Percentiles rank a stretch among this genome's conserved stretches.
phyloP scores from a whole-genome alignment of 2,797 vertebrate species.

The Aerospiza tachiro region DNA sequence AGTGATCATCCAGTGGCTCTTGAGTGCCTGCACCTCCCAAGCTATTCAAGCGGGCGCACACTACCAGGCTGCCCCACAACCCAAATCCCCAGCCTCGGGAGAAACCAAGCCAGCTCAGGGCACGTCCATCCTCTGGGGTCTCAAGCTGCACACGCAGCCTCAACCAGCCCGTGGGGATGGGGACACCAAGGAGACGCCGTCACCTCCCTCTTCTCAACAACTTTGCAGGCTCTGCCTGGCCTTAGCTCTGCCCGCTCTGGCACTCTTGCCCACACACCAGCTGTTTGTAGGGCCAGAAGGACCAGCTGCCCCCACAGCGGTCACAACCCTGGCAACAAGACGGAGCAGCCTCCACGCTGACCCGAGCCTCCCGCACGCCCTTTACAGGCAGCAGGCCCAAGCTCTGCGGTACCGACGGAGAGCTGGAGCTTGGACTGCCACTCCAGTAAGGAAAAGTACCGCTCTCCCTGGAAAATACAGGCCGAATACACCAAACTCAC shows the following conservation, averaged over 20 bases:
- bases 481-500: neutral
- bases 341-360: fast-evolving
- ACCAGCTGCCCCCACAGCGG: neutral
- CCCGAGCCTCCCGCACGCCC: neutral
- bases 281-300: neutral
- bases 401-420: neutral
- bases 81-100: neutral
- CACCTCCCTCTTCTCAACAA: neutral
- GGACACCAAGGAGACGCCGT: neutral
- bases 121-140: neutral
- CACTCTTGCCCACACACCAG: neutral
- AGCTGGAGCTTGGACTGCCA: neutral
- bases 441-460: neutral
- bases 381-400: neutral
- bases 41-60: neutral
- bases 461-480: neutral
- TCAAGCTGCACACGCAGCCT: neutral
- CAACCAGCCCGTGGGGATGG: neutral
- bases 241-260: neutral
- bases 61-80: fast-evolving
- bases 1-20: fast-evolving
- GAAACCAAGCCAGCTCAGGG: neutral
- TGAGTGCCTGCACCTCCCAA: neutral
- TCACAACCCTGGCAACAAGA: neutral
- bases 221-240: neutral